Evolutionary conservation across 2,113 vertebrate genomes (phyloP).

Genomic region (Hiodon alosoides): DNA sequence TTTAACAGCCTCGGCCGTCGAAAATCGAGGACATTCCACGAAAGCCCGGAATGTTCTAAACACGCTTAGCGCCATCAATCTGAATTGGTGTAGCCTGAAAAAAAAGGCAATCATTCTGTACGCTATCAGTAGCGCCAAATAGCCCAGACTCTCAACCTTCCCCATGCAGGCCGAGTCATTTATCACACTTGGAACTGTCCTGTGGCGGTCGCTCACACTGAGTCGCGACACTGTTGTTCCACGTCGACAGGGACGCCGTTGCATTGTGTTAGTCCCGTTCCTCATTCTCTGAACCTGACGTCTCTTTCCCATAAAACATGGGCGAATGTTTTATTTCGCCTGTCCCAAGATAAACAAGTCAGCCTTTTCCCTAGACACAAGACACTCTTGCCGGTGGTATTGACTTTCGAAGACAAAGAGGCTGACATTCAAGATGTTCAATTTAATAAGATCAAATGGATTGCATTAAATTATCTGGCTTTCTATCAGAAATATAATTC

Average conservation of each 20-base stretch:
- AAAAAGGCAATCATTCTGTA: background rate
- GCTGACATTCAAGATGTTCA: background rate
- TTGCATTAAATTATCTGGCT: too few relatives aligned
- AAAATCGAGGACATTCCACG: background rate
- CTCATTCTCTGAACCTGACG: conserved; percentile 1
- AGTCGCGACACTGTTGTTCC: background rate
- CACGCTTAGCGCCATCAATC: background rate
- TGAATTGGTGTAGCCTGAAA: too few relatives aligned
- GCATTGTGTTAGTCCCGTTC: background rate
- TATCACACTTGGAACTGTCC: background rate
- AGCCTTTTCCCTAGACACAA: too few relatives aligned
- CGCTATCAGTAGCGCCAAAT: background rate
- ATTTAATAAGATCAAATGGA: background rate
- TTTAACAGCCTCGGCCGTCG: background rate
- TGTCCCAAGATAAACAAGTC: background rate
- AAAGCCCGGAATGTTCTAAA: background rate
- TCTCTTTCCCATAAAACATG: background rate
- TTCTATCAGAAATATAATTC: too few relatives aligned
- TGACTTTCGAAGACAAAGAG: background rate
- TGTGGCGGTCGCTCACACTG: background rate
- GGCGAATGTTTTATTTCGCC: background rate
- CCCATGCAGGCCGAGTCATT: background rate
- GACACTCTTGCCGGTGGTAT: background rate
- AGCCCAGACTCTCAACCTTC: background rate
- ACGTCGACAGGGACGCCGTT: background rate